Percentiles rank a stretch among this genome's conserved stretches.
Evolutionary conservation across 2,113 vertebrate genomes (phyloP).

Genomic region (Sapayoa aenigma): DNA sequence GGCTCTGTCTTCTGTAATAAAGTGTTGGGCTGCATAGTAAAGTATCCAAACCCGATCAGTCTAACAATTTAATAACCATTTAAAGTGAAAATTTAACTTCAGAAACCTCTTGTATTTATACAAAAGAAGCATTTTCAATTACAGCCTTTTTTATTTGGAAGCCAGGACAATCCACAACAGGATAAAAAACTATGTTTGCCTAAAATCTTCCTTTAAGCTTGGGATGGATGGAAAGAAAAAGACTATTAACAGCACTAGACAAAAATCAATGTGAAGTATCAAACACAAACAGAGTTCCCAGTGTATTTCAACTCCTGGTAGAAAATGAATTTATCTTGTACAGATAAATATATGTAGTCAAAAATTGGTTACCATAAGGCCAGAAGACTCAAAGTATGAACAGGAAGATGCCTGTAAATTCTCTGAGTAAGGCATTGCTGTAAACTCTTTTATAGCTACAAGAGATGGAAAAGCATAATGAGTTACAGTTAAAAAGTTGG

Average conservation of each 20-base stretch:
- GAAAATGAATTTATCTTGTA: not conserved
- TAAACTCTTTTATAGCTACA: constrained; percentile 49
- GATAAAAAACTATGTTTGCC: not conserved
- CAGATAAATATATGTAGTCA: not conserved
- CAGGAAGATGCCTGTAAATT: not conserved
- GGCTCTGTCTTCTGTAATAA: not conserved
- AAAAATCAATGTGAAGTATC: not conserved
- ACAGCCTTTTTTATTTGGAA: not conserved
- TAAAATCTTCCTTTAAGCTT: not conserved
- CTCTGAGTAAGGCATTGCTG: constrained; percentile 24
- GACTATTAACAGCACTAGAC: not conserved
- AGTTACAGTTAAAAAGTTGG: not conserved
- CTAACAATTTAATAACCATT: not conserved
- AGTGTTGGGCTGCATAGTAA: constrained; percentile 2
- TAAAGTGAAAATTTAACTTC: not conserved
- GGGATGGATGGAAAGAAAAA: not conserved
- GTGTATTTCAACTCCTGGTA: not conserved
- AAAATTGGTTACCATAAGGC: constrained; percentile 47
- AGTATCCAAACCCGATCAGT: not conserved
- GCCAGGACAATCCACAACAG: not conserved
- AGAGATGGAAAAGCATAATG: constrained; percentile 45
- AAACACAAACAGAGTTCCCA: not conserved
- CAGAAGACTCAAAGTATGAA: constrained; percentile 42
- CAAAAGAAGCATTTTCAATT: not conserved
- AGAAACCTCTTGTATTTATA: not conserved